These are phyloP conservation scores for Aphis craccivora DNA, from an alignment of 1,140 invertebrate species.

Conservation along the genomic window DNA sequence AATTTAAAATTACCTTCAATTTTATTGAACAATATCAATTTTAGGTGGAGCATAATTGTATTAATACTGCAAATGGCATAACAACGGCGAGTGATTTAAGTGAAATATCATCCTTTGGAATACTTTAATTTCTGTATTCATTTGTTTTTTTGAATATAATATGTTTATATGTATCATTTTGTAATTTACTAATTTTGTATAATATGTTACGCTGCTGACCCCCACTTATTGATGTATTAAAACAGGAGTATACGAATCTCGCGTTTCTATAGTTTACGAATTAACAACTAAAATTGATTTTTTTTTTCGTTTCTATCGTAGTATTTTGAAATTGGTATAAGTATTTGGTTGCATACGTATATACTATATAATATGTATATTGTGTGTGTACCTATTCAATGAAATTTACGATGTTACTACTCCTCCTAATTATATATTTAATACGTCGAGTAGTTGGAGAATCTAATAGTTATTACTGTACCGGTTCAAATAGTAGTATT, in stretches of 20 bases:
- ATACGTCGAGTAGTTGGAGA: neutral
- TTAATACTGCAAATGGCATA: too few species aligned
- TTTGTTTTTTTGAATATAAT: too few species aligned
- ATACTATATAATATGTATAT: neutral
- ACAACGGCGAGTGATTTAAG: too few species aligned
- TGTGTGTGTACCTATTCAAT: neutral
- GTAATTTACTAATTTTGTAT: too few species aligned
- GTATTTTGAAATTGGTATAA: neutral
- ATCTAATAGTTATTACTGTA: neutral
- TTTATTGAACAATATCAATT: too few species aligned
- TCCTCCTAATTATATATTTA: neutral
- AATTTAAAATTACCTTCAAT: too few species aligned
- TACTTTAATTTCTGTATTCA: too few species aligned
- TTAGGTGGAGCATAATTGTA: too few species aligned
- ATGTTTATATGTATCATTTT: too few species aligned
- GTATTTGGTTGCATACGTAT: neutral
- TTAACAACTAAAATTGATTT: neutral
- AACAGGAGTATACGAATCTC: neutral
- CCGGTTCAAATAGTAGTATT: neutral
- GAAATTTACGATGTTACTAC: neutral
- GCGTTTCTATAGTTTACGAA: neutral
- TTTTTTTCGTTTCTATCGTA: neutral
- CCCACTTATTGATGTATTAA: neutral
- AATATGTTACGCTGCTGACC: neutral
- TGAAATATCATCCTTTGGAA: too few species aligned